Conservation (phyloP, 2,113 vertebrate species). For the Lophochroa leadbeateri region DNA sequence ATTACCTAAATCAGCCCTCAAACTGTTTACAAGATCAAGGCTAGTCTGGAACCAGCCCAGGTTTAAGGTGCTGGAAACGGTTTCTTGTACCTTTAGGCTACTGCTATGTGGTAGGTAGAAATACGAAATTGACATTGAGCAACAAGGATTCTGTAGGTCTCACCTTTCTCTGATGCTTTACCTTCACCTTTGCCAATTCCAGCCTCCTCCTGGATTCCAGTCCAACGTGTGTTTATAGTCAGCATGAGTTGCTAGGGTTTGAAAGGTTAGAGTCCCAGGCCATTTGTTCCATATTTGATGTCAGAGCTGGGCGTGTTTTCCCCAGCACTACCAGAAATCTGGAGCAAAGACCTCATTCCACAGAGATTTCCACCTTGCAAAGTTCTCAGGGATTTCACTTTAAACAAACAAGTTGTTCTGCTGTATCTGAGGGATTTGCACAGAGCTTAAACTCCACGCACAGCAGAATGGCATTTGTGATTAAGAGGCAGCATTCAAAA, state of each 20-base stretch:
- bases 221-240: not conserved
- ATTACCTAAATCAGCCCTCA: not conserved
- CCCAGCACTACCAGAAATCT: not conserved
- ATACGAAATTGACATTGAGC: not conserved
- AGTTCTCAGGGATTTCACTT: not conserved
- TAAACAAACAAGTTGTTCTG: not conserved
- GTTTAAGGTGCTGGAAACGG: not conserved
- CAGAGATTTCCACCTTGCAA: not conserved
- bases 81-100: not conserved
- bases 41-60: not conserved
- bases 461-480: not conserved
- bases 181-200: not conserved
- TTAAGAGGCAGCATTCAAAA: slow-evolving; percentile 17
- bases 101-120: not conserved
- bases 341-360: not conserved
- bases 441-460: not conserved
- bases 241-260: not conserved
- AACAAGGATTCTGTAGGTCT: not conserved
- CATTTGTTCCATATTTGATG: not conserved
- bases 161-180: not conserved
- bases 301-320: not conserved
- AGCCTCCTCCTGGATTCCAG: not conserved
- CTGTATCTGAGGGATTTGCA: slow-evolving; percentile 1
- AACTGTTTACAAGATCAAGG: not conserved
- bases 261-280: not conserved